Evolutionary conservation across 2,797 vertebrate genomes (phyloP).

Genomic region (Enoplosus armatus): DNA sequence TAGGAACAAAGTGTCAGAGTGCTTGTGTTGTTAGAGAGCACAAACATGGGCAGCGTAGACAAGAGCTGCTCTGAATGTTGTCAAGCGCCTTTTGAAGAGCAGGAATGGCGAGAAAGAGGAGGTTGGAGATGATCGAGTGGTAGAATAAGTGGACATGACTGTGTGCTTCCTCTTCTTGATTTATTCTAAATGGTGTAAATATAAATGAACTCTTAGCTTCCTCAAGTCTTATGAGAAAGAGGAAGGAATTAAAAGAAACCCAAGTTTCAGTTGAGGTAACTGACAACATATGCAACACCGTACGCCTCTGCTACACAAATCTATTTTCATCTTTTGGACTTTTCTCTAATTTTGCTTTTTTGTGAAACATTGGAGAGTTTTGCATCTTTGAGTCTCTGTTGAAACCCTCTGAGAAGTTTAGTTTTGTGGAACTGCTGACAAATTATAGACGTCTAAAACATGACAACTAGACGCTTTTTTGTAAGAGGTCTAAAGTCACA

Average conservation of each 20-base stretch:
- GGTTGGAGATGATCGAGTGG: conserved; percentile 64
- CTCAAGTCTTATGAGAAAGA: conserved; percentile 47
- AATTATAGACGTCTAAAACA: neutral
- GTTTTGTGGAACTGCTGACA: neutral
- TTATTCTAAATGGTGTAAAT: conserved; percentile 38
- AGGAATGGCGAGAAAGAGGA: conserved; percentile 46
- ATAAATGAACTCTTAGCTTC: neutral
- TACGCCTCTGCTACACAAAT: neutral
- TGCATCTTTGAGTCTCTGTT: neutral
- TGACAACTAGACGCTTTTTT: neutral
- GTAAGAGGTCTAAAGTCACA: neutral
- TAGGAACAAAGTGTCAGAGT: conserved; percentile 73
- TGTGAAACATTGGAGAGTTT: neutral
- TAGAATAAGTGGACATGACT: conserved; percentile 54
- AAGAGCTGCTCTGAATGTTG: conserved; percentile 46
- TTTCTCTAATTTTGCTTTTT: neutral
- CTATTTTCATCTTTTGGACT: neutral
- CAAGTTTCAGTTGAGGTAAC: conserved; percentile 17
- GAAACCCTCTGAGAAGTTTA: neutral
- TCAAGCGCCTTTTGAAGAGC: conserved; percentile 39
- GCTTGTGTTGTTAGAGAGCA: conserved; percentile 78
- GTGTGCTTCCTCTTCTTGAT: conserved; percentile 52
- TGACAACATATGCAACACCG: neutral
- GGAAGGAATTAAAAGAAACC: conserved; percentile 43
- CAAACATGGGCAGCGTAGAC: conserved; percentile 67